Conservation (phyloP, 2,888 invertebrate genomes). For the Hirtodrosophila duncani region DNA sequence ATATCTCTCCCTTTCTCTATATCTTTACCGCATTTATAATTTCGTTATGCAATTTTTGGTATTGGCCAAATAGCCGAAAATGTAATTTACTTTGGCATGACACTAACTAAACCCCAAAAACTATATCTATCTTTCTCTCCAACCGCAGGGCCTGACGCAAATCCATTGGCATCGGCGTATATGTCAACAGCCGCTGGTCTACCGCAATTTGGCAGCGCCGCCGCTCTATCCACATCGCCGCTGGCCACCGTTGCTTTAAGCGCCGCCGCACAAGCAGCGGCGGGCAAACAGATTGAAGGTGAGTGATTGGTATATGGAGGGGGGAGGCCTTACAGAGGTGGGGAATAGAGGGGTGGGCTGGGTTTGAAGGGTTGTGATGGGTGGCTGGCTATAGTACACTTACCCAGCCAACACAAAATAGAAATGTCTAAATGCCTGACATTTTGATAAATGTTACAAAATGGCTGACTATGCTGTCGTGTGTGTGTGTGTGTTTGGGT, state of each 20-base stretch:
- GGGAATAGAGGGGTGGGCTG: neutral
- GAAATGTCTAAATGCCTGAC: conserved; percentile 62
- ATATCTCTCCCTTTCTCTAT: neutral
- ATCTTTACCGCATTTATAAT: conserved; percentile 18
- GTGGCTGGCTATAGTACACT: conserved; percentile 11
- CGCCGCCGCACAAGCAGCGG: conserved; percentile 87
- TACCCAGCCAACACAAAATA: conserved; percentile 36
- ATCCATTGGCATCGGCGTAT: conserved; percentile 82
- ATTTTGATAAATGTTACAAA: conserved; percentile 73
- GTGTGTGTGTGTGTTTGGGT: conserved; percentile 33
- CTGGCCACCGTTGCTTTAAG: conserved; percentile 84
- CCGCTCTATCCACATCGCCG: conserved; percentile 82
- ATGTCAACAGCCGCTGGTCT: conserved; percentile 80
- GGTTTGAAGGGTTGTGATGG: conserved; percentile 1
- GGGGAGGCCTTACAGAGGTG: no score
- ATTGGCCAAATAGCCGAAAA: neutral
- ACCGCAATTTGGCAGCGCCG: conserved; percentile 81
- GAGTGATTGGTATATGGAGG: conserved; percentile 52
- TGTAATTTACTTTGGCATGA: conserved; percentile 31
- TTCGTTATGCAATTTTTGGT: conserved; percentile 21
- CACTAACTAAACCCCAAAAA: conserved; percentile 8
- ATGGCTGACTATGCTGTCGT: conserved; percentile 41
- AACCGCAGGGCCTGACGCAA: conserved; percentile 76
- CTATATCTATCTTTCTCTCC: conserved; percentile 7
- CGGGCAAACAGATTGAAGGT: conserved; percentile 96